These are phyloP conservation scores for Actinemys pallida DNA, from an alignment of 2,113 vertebrate species.

Conservation along the genomic window DNA sequence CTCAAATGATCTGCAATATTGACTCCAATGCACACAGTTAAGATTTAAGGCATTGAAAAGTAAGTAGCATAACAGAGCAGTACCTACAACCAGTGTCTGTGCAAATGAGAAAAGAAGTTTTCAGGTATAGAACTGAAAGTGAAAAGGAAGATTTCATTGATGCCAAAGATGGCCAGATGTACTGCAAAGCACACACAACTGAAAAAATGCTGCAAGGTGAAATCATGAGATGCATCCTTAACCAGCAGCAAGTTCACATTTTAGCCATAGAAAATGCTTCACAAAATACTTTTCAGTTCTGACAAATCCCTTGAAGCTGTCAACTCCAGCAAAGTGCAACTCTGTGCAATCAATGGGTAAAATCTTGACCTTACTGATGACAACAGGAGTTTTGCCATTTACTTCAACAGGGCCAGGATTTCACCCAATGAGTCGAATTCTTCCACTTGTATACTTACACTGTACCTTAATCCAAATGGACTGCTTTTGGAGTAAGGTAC, in stretches of 20 bases:
- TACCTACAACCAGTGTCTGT: conserved; percentile 32
- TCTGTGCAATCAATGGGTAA: neutral
- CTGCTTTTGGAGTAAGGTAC: neutral
- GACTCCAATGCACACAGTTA: neutral
- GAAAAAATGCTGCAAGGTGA: neutral
- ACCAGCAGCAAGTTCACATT: conserved; percentile 47
- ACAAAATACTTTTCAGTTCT: conserved; percentile 11
- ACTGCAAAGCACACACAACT: conserved; percentile 21
- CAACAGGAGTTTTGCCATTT: neutral
- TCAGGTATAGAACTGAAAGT: neutral
- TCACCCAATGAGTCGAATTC: neutral
- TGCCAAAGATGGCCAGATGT: conserved; percentile 10
- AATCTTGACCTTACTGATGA: neutral
- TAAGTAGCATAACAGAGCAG: neutral
- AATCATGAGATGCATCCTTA: conserved; percentile 46
- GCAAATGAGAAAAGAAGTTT: neutral
- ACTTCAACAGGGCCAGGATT: neutral
- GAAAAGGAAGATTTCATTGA: neutral
- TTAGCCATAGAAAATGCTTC: conserved; percentile 15
- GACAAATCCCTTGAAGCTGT: conserved; percentile 10
- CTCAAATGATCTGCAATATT: conserved; percentile 22
- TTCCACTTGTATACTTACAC: neutral
- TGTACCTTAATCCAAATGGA: neutral
- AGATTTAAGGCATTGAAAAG: conserved; percentile 62
- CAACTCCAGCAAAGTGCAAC: conserved; percentile 15